Percentiles rank a stretch among this genome's conserved stretches.
These are phyloP conservation scores for Gonioctena quinquepunctata DNA, from an alignment of 1,140 invertebrate genomes.

Conservation along the genomic window DNA sequence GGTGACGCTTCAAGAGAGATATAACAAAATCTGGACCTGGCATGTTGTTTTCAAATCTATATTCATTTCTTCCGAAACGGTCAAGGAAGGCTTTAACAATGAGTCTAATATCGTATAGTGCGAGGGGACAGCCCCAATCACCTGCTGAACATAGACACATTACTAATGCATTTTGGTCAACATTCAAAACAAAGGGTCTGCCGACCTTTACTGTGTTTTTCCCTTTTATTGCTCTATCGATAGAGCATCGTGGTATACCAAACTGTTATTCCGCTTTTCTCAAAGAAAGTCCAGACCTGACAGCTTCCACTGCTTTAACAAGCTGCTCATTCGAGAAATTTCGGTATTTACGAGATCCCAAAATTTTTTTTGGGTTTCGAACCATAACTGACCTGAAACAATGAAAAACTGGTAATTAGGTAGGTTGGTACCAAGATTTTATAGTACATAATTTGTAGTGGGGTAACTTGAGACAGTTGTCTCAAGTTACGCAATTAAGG, in stretches of 20 bases:
- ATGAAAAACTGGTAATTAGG: background rate
- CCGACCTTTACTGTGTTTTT: background rate
- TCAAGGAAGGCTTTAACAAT: conserved; percentile 1
- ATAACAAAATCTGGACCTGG: conserved; percentile 9
- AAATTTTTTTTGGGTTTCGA: background rate
- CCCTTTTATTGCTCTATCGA: background rate
- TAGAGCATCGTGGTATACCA: background rate
- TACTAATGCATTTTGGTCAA: background rate
- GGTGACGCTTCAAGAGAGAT: conserved; percentile 11
- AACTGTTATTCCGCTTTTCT: background rate
- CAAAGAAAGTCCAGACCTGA: background rate
- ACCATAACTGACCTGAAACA: background rate
- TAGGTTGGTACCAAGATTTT: background rate
- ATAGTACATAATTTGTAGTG: background rate
- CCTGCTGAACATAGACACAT: background rate
- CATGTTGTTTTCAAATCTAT: conserved; percentile 8
- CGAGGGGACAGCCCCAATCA: background rate
- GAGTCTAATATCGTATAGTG: background rate
- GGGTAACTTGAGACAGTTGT: background rate
- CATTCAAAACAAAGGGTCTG: background rate
- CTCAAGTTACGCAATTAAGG: background rate
- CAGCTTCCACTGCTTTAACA: background rate
- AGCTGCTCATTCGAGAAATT: background rate
- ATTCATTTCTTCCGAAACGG: conserved; percentile 6
- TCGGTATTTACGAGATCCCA: background rate